Conservation (phyloP, 1,140 invertebrate genomes). For the Cheumatopsyche charites region DNA sequence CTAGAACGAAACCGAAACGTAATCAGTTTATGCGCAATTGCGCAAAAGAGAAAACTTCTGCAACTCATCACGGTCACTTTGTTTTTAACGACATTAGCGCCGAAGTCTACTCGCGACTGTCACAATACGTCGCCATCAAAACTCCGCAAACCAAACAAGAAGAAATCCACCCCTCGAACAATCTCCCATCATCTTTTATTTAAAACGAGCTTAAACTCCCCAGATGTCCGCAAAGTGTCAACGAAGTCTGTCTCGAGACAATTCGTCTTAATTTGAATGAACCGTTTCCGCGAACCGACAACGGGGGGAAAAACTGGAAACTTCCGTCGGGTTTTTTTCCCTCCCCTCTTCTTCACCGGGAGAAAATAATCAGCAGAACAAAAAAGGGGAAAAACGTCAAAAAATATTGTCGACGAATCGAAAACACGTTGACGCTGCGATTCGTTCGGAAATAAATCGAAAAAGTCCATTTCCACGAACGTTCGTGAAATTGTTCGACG, state of each 20-base stretch:
- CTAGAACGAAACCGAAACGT: background rate
- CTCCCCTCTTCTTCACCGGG: no score
- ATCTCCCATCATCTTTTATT: constrained; percentile 41
- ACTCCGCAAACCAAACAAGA: constrained; percentile 41
- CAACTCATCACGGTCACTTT: constrained; percentile 14
- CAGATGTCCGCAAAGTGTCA: constrained; percentile 44
- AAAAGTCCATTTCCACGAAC: background rate
- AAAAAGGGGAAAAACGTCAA: no score
- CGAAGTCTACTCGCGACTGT: background rate
- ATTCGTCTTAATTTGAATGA: constrained; percentile 49
- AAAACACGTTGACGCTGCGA: background rate
- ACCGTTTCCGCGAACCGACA: constrained; percentile 17
- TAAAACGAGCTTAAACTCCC: constrained; percentile 41
- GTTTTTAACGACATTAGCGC: constrained; percentile 19
- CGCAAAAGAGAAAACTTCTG: constrained; percentile 26
- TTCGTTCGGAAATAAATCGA: background rate
- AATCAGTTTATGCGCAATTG: constrained; percentile 14
- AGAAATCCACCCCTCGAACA: constrained; percentile 35
- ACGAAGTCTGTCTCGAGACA: constrained; percentile 43
- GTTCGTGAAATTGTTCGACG: no score
- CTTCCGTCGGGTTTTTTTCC: constrained; percentile 4
- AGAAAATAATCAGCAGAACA: no score
- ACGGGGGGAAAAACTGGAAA: constrained; percentile 15
- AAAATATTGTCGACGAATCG: no score
- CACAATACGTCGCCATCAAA: constrained; percentile 38